Base-by-base conservation (phyloP, 2,888 invertebrate species). In the Leptopilina myrica region DNA sequence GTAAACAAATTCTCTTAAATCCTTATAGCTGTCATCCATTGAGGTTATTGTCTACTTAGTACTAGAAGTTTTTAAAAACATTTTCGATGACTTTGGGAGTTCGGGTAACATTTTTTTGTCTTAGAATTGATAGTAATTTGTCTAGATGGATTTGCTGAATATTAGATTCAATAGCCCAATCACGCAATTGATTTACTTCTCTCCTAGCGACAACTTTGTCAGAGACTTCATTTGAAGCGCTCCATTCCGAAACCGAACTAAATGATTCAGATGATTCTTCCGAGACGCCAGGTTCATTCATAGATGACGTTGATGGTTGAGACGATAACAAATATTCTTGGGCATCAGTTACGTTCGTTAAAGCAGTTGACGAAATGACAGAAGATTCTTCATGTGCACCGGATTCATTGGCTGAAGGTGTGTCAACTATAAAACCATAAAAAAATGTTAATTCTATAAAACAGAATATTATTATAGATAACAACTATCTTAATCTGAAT, bases 51-150 rank as follows among this genome's bases (percentile, higher is more conserved):
- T 56, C 14, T 81, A 81, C n/a, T 65, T 56, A 5, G 66, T 67
- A 77, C 15, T 76, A 9, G 53, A 46, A 9, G 78, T 79, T 46
- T 43, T 11, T 6, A 83, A 49, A 62, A 83, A 83, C 5, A 79
- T 78, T 82, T 67, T 79, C 6, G 78, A 64, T 7, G 67, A 79
- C 75, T 82, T 83, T 26, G 82, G 81, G 20, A 84, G 67, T 8
- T 73, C 62, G 11, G 83, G 82, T 26, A 84, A 15, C 64, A 80
- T 64, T 66, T 75, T 69, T 56, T 20, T n/a, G 62, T 40, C 79
- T 76, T 49, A 79, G 76, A 65, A 78, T 81, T n/a, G 49, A 14
- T 33, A 82, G 64, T 59, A 82, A 66, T n/a, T 78, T 56, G 33
- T 81, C 78, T 20, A 80, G 26, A 62, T 67, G 77, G 33, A 15